Evolutionary conservation across 2,113 vertebrate genomes (phyloP).

Genomic region (Perognathus longimembris): DNA sequence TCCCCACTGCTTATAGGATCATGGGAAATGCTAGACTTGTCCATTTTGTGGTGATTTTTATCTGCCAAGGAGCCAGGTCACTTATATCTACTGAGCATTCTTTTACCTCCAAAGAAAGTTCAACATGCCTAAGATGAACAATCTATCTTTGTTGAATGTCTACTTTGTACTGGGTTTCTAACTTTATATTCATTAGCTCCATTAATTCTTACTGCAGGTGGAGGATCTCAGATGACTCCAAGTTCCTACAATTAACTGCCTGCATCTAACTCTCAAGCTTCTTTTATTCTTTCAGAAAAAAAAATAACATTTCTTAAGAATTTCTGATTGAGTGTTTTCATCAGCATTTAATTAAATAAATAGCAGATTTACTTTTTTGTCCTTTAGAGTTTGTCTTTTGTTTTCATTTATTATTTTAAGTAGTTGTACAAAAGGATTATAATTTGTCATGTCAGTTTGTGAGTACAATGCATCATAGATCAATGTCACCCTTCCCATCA

Average conservation of each 20-base stretch:
- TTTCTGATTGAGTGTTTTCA: neutral
- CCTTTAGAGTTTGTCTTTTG: neutral
- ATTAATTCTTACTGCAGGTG: slow-evolving; percentile 47
- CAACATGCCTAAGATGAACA: slow-evolving; percentile 17
- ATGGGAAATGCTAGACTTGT: no score
- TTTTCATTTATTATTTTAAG: neutral
- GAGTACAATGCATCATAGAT: no score
- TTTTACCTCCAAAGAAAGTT: slow-evolving; percentile 4
- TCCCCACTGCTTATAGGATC: no score
- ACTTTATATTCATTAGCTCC: slow-evolving; percentile 56
- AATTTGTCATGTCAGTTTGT: no score
- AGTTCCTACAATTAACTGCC: slow-evolving; percentile 36
- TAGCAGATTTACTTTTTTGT: slow-evolving; percentile 3
- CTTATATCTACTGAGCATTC: neutral
- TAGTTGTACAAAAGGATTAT: no score
- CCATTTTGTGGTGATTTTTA: neutral
- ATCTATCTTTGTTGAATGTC: slow-evolving; percentile 20
- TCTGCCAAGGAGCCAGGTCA: neutral
- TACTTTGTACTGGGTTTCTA: slow-evolving; percentile 25
- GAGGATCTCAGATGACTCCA: slow-evolving; percentile 58
- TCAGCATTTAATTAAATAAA: slow-evolving; percentile 37
- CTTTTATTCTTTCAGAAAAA: slow-evolving; percentile 50
- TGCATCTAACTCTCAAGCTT: slow-evolving; percentile 21
- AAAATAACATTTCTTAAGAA: slow-evolving; percentile 42
- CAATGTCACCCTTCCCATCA: no score